A percentile compares a stretch with the other conserved stretches of the same genome.
These are phyloP conservation scores for Blastobasis lacticolella DNA, from an alignment of 2,888 invertebrate species.

Conservation along the genomic window DNA sequence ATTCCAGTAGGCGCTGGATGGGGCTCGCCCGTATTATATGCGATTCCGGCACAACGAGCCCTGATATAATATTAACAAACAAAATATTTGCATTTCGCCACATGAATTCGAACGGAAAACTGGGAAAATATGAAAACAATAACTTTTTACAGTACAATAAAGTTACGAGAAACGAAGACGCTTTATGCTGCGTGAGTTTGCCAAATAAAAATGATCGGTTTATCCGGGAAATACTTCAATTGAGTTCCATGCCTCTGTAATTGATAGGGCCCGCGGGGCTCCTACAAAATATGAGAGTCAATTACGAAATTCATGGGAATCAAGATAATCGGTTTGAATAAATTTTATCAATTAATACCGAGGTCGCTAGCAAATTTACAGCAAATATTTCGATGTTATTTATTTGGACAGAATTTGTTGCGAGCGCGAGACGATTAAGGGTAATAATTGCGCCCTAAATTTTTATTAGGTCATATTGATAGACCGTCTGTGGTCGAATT, in stretches of 20 bases:
- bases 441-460: constrained; percentile 45
- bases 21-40: constrained; percentile 37
- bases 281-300: constrained; percentile 4
- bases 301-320: constrained; percentile 1
- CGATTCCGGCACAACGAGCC: constrained; percentile 38
- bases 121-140: constrained; percentile 16
- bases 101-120: constrained; percentile 22
- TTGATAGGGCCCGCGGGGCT: constrained; percentile 7
- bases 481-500: constrained; percentile 55
- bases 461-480: constrained; percentile 61
- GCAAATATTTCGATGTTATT: constrained; percentile 2
- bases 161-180: not conserved
- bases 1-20: constrained; percentile 33
- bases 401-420: constrained; percentile 1
- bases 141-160: constrained; percentile 9
- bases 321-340: constrained; percentile 7
- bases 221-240: not conserved
- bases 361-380: not conserved
- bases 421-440: constrained; percentile 6
- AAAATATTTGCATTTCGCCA: constrained; percentile 33
- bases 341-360: constrained; percentile 6
- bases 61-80: constrained; percentile 42
- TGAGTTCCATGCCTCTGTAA: not conserved
- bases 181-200: not conserved
- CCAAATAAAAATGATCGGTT: not conserved